phyloP scores from a whole-genome alignment of 2,797 vertebrate species.

The Eulemur mongoz region DNA sequence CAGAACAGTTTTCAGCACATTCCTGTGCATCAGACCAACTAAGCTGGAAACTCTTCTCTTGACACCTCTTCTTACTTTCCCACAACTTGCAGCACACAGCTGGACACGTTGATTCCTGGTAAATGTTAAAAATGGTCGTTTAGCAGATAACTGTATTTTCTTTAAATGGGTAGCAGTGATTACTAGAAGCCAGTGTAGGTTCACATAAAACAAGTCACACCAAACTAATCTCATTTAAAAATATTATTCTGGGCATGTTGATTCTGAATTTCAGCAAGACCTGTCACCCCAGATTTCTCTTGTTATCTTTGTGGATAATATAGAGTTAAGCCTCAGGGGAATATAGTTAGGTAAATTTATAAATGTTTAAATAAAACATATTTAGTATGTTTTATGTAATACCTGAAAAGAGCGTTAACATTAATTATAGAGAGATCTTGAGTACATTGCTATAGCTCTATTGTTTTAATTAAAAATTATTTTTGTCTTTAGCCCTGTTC shows the following conservation, averaged over 20 bases:
- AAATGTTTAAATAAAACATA: constrained; percentile 27
- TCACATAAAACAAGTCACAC: background rate
- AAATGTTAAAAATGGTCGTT: background rate
- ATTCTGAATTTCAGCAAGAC: constrained; percentile 5
- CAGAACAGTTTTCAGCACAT: background rate
- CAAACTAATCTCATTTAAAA: background rate
- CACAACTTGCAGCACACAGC: background rate
- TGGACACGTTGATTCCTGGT: background rate
- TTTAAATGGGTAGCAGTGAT: background rate
- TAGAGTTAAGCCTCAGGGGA: background rate
- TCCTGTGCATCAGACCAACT: background rate
- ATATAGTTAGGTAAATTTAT: background rate
- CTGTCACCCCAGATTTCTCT: background rate
- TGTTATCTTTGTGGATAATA: background rate
- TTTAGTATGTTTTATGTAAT: background rate
- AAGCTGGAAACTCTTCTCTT: background rate
- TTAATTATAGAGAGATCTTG: background rate
- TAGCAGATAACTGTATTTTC: background rate
- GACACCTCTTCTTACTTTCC: background rate
- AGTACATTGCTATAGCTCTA: background rate
- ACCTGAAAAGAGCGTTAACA: background rate
- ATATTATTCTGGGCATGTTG: background rate
- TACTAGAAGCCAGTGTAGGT: background rate
- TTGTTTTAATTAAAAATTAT: background rate
- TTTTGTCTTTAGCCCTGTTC: background rate